Percentiles rank a stretch among this genome's conserved stretches.
phyloP scores from a whole-genome alignment of 2,888 invertebrate genomes.

The Ditylenchus weischeri region DNA sequence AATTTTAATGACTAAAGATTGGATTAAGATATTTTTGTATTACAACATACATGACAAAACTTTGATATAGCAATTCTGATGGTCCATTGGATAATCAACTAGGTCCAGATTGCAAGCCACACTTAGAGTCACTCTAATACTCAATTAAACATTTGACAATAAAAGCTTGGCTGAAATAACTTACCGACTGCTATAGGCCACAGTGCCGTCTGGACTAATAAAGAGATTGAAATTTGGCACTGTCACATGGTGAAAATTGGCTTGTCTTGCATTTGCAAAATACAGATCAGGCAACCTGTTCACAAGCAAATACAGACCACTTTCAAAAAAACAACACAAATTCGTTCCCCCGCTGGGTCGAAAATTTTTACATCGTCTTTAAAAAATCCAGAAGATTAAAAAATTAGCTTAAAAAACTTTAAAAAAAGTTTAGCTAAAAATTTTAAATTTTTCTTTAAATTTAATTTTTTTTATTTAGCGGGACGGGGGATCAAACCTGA shows the following conservation, averaged over 20 bases:
- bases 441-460: too few relatives aligned
- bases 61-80: constrained; percentile 49
- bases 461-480: too few relatives aligned
- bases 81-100: constrained; percentile 54
- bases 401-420: too few relatives aligned
- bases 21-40: background rate
- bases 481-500: too few relatives aligned
- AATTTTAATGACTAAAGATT: too few relatives aligned
- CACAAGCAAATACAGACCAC: too few relatives aligned
- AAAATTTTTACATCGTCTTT: too few relatives aligned
- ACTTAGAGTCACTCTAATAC: constrained; percentile 30
- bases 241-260: constrained; percentile 39
- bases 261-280: constrained; percentile 11
- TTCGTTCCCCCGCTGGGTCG: too few relatives aligned
- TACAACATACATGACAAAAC: constrained; percentile 44
- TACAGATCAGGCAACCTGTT: constrained; percentile 3
- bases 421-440: too few relatives aligned
- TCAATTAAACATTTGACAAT: constrained; percentile 1
- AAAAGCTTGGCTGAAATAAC: background rate
- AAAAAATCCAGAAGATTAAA: too few relatives aligned
- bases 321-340: too few relatives aligned
- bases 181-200: constrained; percentile 34
- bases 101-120: constrained; percentile 40
- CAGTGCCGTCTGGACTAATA: constrained; percentile 35
- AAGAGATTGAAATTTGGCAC: constrained; percentile 55